Conservation (phyloP, 2,113 vertebrate species). For the Phoxinus phoxinus region DNA sequence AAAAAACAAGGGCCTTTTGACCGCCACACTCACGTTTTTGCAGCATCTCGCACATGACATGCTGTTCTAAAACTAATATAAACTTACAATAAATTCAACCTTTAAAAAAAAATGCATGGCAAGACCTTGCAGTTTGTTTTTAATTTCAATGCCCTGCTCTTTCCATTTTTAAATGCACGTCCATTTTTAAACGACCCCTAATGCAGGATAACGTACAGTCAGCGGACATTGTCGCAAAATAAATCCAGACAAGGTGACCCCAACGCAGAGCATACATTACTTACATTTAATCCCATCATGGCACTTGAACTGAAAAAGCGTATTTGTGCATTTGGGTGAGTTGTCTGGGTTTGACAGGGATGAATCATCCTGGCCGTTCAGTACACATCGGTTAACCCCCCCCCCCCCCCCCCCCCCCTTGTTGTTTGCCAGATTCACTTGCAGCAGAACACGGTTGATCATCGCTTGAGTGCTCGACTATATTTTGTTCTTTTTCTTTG, state of each 20-base stretch:
- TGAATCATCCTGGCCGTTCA: slow-evolving; percentile 34
- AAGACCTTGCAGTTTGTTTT: background rate
- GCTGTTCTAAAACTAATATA: background rate
- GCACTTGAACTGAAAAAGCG: slow-evolving; percentile 2
- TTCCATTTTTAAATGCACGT: background rate
- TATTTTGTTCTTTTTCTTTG: slow-evolving; percentile 15
- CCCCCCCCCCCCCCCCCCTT: slow-evolving; percentile 25
- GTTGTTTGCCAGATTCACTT: slow-evolving; percentile 27
- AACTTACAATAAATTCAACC: background rate
- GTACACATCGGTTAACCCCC: slow-evolving; percentile 29
- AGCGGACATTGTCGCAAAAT: background rate
- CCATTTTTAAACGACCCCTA: background rate
- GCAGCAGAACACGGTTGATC: slow-evolving; percentile 17
- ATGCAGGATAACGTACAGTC: background rate
- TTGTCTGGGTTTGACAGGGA: slow-evolving; percentile 17
- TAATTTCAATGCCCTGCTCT: background rate
- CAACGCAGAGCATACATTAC: background rate
- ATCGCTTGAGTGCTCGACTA: background rate
- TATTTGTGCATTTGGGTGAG: slow-evolving; percentile 17
- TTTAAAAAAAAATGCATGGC: background rate
- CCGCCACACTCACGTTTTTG: background rate
- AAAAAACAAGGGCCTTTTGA: background rate
- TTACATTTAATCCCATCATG: background rate
- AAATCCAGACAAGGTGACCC: background rate
- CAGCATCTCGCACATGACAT: background rate